Conservation (phyloP, 2,888 invertebrate species). For the Caradrina kadenii region DNA sequence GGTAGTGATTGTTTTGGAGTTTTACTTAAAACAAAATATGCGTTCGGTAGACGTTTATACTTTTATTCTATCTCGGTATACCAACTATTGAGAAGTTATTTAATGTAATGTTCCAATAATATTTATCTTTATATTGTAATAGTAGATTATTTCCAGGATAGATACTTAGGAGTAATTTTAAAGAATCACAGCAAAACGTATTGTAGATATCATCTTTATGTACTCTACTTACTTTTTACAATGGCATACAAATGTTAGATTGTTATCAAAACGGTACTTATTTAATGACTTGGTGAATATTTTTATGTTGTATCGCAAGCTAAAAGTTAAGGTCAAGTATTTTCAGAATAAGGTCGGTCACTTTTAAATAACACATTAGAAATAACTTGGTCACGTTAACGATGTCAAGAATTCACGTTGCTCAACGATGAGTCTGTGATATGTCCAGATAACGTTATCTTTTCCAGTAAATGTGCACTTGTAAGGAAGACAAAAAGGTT, state of each 20-base stretch:
- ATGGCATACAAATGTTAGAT: slow-evolving; percentile 24
- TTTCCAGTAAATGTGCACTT: slow-evolving; percentile 32
- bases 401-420: slow-evolving; percentile 37
- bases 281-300: slow-evolving; percentile 20
- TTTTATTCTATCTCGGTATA: not conserved
- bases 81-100: not conserved
- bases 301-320: slow-evolving; percentile 7
- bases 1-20: slow-evolving; percentile 27
- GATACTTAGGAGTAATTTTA: slow-evolving; percentile 13
- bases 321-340: slow-evolving; percentile 38
- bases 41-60: not conserved
- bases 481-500: slow-evolving; percentile 18
- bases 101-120: not conserved
- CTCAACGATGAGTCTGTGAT: slow-evolving; percentile 38
- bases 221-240: slow-evolving; percentile 43
- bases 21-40: not conserved
- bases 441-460: slow-evolving; percentile 44
- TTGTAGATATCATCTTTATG: slow-evolving; percentile 24
- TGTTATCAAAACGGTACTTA: slow-evolving; percentile 20
- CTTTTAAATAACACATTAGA: slow-evolving; percentile 30
- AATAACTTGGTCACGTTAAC: slow-evolving; percentile 37
- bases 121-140: not conserved
- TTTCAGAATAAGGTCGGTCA: slow-evolving; percentile 35
- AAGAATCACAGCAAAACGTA: slow-evolving; percentile 3
- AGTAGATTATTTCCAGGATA: not conserved